Evolutionary conservation across 2,888 invertebrate genomes (phyloP).

Genomic region (Gymnosoma rotundatum): DNA sequence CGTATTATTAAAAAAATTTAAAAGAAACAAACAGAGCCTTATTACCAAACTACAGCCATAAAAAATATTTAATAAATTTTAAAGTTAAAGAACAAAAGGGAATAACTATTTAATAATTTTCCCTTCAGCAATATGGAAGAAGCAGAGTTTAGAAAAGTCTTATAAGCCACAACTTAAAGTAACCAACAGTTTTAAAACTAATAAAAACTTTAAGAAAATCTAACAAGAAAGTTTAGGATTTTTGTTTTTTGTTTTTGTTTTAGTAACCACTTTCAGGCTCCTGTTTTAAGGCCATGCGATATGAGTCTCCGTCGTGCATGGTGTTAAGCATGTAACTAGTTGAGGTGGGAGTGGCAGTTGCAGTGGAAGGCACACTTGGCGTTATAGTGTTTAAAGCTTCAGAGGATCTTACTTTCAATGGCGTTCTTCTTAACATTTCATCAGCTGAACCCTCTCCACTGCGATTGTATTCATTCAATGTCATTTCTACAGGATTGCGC

Average conservation of each 20-base stretch:
- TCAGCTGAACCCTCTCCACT: slow-evolving; percentile 73
- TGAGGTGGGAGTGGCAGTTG: slow-evolving; percentile 30
- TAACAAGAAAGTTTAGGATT: slow-evolving; percentile 35
- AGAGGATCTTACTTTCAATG: slow-evolving; percentile 78
- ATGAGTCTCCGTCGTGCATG: slow-evolving; percentile 77
- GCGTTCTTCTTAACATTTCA: slow-evolving; percentile 78
- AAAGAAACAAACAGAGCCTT: slow-evolving; percentile 39
- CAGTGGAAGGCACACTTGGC: slow-evolving; percentile 67
- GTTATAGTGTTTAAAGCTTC: slow-evolving; percentile 74
- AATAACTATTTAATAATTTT: slow-evolving; percentile 19
- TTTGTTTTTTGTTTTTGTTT: slow-evolving; percentile 1
- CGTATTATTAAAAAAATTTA: background rate
- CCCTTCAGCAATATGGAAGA: background rate
- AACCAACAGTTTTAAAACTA: slow-evolving; percentile 54
- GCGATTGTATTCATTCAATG: slow-evolving; percentile 81
- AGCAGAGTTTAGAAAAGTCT: background rate
- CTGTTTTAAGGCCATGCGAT: slow-evolving; percentile 81
- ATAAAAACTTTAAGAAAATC: slow-evolving; percentile 30
- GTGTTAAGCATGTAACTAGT: slow-evolving; percentile 75
- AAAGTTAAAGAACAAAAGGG: slow-evolving; percentile 1
- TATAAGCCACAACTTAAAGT: slow-evolving; percentile 37
- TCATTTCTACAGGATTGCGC: slow-evolving; percentile 80
- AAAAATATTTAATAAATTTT: background rate
- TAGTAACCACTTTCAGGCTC: slow-evolving; percentile 82
- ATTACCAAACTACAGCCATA: slow-evolving; percentile 57